Conservation (phyloP, 2,888 invertebrate species). For the Cantharis rufa region DNA sequence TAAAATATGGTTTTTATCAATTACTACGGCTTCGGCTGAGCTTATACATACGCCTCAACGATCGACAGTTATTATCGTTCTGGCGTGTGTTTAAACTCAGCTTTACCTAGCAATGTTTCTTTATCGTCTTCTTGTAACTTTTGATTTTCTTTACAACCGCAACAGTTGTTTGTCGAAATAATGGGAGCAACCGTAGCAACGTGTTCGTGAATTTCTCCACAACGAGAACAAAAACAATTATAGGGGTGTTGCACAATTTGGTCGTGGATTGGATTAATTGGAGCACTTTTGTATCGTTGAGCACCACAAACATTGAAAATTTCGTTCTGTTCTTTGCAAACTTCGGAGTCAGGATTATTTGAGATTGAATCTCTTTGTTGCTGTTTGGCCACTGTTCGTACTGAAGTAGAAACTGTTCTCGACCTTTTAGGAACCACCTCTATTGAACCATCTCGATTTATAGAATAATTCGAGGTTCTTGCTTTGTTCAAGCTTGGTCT, state of each 20-base stretch:
- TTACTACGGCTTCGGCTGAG: no score
- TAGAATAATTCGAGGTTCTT: background rate
- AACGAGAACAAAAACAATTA: background rate
- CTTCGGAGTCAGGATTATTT: background rate
- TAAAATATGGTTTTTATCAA: background rate
- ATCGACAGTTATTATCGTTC: no score
- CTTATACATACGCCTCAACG: no score
- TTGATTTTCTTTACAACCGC: background rate
- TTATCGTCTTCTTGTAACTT: background rate
- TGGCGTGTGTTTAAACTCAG: no score
- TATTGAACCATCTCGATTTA: background rate
- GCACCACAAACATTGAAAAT: background rate
- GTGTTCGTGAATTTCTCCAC: background rate
- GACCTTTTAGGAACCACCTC: background rate
- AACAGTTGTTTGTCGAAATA: background rate
- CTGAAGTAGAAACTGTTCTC: conserved; percentile 1
- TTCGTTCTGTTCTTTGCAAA: background rate
- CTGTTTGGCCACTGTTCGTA: background rate
- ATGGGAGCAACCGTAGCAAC: background rate
- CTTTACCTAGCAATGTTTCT: background rate
- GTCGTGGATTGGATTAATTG: background rate
- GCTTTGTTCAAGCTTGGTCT: no score
- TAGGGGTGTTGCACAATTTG: background rate
- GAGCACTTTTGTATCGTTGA: background rate
- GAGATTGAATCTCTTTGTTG: background rate